Evolutionary conservation across 2,888 invertebrate genomes (phyloP).

Genomic region (Orchestes rusci): DNA sequence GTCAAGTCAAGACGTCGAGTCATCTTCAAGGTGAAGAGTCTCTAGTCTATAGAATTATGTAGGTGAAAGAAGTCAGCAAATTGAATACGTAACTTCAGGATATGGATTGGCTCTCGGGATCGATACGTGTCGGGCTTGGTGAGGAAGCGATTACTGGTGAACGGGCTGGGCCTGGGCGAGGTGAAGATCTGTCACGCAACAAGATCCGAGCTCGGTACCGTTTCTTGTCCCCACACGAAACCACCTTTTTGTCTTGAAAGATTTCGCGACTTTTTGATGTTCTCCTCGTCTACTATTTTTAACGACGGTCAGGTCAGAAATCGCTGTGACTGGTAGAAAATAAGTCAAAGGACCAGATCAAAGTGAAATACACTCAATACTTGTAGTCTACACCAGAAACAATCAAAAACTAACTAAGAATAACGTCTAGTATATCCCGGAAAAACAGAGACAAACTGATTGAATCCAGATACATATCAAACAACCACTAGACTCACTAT

Average conservation of each 20-base stretch:
- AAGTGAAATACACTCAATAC: too few relatives aligned
- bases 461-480: too few relatives aligned
- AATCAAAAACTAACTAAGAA: too few relatives aligned
- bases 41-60: too few relatives aligned
- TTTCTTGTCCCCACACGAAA: conserved; percentile 38
- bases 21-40: conserved; percentile 55
- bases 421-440: too few relatives aligned
- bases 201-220: conserved; percentile 44
- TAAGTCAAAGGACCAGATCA: too few relatives aligned
- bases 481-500: too few relatives aligned
- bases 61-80: conserved; percentile 53
- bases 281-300: background rate
- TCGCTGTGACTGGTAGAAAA: too few relatives aligned
- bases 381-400: too few relatives aligned
- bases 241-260: conserved; percentile 29
- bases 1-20: too few relatives aligned
- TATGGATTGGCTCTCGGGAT: conserved; percentile 69
- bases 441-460: too few relatives aligned
- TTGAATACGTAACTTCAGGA: conserved; percentile 59
- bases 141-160: conserved; percentile 40
- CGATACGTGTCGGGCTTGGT: conserved; percentile 54
- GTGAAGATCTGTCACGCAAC: conserved; percentile 27
- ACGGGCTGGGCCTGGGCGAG: conserved; percentile 28
- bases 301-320: background rate
- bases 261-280: too few relatives aligned